Base-by-base conservation (phyloP, 2,113 vertebrate genomes). In the Oxyura jamaicensis region DNA sequence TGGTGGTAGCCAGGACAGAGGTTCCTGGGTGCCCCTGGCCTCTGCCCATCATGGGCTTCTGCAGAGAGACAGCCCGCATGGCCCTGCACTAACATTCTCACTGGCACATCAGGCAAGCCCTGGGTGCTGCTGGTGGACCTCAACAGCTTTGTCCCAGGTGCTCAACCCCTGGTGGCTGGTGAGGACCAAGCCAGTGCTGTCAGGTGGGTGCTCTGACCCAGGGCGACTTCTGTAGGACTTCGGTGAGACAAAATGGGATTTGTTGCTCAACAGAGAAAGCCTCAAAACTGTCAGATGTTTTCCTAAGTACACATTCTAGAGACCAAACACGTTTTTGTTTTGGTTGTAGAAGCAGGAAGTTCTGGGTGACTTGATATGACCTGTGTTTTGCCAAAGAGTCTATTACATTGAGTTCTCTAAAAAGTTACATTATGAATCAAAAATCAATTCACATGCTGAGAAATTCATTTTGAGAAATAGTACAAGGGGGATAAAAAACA, bases 401-500 rank as follows among this genome's bases (percentile, higher is more conserved):
- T 83, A 58, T 80, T 85, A n/a, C 16, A 83, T 67, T 78, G 0
- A 71, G 86, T 93, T 94, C 59, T 94, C 63, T 41, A 92, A 21
- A 93, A 77, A 68, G 50, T 74, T 65, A 86, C 5, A 13, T 76
- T 93, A 83, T 63, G 76, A 94, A 92, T 93, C 56, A 93, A 93
- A 90, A 93, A 77, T 95, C 86, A 94, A 90, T 95, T 92, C 65
- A 67, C 39, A 33, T 48, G 17, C 71, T 72, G 65, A 81, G 68
- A 75, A 89, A 71, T 73, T 81, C 0, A 86, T 86, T 92, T 94
- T 88, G 72, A 93, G 41, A 67, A 71, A 93, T 42, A 71, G 52
- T 46, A 71, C 25, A 22, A 25, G 22, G n/a, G 41, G 3, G 10
- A 48, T 48, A 48, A 33, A 68, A n/a, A 11, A 0, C 48, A 86